phyloP scores from a whole-genome alignment of 2,113 vertebrate species.

The Hemibagrus wyckioides region DNA sequence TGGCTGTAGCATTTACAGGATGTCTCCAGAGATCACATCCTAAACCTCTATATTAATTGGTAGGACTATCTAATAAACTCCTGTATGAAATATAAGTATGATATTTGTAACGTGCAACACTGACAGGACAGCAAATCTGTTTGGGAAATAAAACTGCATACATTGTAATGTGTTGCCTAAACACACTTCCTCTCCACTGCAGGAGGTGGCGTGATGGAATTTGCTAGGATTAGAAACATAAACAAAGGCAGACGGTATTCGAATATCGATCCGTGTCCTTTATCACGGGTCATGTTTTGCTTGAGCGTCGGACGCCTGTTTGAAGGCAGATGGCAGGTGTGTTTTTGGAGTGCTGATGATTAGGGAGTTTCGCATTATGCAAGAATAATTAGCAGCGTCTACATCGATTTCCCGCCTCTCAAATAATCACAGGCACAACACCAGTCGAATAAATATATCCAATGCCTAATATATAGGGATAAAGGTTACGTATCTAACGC shows the following conservation, averaged over 20 bases:
- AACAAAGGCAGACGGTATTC: background rate
- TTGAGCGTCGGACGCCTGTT: background rate
- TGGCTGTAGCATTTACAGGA: background rate
- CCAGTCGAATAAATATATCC: background rate
- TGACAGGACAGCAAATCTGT: background rate
- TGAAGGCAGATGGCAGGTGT: conserved; percentile 4
- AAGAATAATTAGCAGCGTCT: background rate
- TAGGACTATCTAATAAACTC: background rate
- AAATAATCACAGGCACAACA: background rate
- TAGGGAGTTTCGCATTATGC: background rate
- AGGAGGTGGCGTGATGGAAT: background rate
- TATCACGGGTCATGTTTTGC: background rate
- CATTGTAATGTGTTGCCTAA: background rate
- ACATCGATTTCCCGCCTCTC: background rate
- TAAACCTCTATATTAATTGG: background rate
- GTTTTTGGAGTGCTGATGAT: background rate
- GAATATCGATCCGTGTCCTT: background rate
- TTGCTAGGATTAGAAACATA: background rate
- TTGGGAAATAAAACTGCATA: background rate
- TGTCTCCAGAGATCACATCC: background rate
- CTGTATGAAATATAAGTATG: background rate
- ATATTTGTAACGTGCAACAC: background rate
- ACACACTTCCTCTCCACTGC: background rate
- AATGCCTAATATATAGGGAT: background rate
- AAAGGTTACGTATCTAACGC: background rate